Evolutionary conservation across 2,797 vertebrate species (phyloP).

Genomic region (Hoplostethus atlanticus): DNA sequence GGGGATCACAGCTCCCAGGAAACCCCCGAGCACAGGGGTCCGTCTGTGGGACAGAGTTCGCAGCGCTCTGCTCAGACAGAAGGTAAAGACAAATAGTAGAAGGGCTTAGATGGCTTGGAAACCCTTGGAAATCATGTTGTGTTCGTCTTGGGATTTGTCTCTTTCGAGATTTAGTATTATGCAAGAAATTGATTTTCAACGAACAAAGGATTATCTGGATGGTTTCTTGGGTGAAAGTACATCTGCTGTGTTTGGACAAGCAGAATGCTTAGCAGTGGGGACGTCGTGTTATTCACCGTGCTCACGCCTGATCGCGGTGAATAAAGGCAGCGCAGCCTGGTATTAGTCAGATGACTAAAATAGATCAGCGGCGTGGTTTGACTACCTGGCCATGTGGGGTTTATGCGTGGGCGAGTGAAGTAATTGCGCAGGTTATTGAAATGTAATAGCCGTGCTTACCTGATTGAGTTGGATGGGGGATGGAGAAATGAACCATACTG

Average conservation of each 20-base stretch:
- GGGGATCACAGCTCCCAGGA: slow-evolving; percentile 49
- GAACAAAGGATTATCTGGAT: slow-evolving; percentile 60
- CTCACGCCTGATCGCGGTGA: slow-evolving; percentile 44
- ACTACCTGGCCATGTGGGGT: slow-evolving; percentile 37
- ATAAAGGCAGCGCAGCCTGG: slow-evolving; percentile 37
- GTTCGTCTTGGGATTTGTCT: slow-evolving; percentile 6
- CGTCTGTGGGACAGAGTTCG: slow-evolving; percentile 82
- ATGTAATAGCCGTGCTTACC: neutral
- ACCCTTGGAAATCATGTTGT: neutral
- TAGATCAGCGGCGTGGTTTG: slow-evolving; percentile 47
- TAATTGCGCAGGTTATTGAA: slow-evolving; percentile 4
- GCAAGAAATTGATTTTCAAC: slow-evolving; percentile 49
- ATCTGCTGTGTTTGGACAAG: slow-evolving; percentile 46
- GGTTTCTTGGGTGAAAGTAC: slow-evolving; percentile 51
- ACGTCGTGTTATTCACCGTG: slow-evolving; percentile 42
- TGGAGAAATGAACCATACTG: neutral
- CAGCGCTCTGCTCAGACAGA: slow-evolving; percentile 75
- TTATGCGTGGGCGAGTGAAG: slow-evolving; percentile 15
- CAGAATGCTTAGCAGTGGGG: slow-evolving; percentile 18
- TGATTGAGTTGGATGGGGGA: neutral
- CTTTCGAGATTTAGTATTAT: slow-evolving; percentile 30
- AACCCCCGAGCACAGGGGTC: slow-evolving; percentile 58
- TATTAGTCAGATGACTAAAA: slow-evolving; percentile 52
- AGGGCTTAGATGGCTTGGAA: neutral
- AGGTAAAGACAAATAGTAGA: slow-evolving; percentile 69